Conservation (phyloP, 2,888 invertebrate genomes). For the Charanyca ferruginea region DNA sequence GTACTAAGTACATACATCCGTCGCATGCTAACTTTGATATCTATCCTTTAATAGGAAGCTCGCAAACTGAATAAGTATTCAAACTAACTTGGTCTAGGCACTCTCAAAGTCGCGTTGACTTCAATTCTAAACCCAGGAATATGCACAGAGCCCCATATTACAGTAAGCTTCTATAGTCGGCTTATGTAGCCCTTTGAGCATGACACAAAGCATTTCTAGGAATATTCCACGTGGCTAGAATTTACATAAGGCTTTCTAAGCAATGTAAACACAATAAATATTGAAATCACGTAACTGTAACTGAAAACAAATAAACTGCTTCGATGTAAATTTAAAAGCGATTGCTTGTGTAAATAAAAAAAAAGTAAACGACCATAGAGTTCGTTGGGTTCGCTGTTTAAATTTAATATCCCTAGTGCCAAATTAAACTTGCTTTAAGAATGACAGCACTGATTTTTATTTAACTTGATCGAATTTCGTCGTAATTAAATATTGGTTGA, state of each 20-base stretch:
- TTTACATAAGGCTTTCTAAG: conserved; percentile 2
- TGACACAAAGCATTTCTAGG: conserved; percentile 21
- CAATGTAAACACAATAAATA: conserved; percentile 27
- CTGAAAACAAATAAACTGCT: conserved; percentile 37
- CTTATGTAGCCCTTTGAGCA: conserved; percentile 29
- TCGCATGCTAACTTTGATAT: conserved; percentile 21
- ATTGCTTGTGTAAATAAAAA: conserved; percentile 32
- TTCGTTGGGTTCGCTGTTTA: conserved; percentile 27
- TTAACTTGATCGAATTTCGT: conserved; percentile 25
- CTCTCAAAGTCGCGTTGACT: neutral
- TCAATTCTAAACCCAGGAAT: conserved; percentile 12
- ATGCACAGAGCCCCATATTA: conserved; percentile 24
- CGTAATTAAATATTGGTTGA: conserved; percentile 49
- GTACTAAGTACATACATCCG: conserved; percentile 2
- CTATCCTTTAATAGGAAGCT: conserved; percentile 24
- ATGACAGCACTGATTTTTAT: conserved; percentile 35
- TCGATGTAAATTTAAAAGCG: conserved; percentile 30
- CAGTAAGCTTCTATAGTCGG: conserved; percentile 13
- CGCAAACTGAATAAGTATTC: conserved; percentile 14
- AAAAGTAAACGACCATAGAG: conserved; percentile 29
- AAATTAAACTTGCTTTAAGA: conserved; percentile 30
- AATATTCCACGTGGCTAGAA: conserved; percentile 11
- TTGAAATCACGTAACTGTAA: conserved; percentile 21
- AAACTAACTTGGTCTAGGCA: conserved; percentile 17
- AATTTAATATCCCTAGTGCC: conserved; percentile 11